A percentile compares a stretch with the other conserved stretches of the same genome.
phyloP scores from a whole-genome alignment of 2,113 vertebrate species.

The Calypte anna region DNA sequence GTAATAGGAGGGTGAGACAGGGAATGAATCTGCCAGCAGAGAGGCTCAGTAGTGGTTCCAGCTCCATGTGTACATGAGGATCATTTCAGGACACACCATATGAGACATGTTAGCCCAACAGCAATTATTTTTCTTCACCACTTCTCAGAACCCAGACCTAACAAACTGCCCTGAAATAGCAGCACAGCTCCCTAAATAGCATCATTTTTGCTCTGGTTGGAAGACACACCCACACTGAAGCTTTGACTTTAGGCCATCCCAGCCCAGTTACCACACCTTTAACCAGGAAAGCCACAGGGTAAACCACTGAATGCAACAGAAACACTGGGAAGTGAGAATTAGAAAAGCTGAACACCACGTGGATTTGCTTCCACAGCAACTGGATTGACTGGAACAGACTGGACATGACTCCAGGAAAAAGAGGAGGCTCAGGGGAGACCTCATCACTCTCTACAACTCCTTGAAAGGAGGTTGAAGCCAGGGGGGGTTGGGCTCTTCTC shows the following conservation, averaged over 20 bases:
- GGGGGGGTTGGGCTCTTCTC: too few relatives aligned
- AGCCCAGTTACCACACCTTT: not conserved
- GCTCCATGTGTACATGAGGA: constrained; percentile 1
- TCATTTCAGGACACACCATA: constrained; percentile 47
- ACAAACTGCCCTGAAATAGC: constrained; percentile 52
- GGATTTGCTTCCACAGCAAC: constrained; percentile 1
- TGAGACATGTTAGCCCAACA: not conserved
- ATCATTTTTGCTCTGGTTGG: constrained; percentile 7
- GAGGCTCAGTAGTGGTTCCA: constrained; percentile 14
- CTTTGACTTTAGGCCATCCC: constrained; percentile 54
- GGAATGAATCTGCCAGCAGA: not conserved
- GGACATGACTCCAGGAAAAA: not conserved
- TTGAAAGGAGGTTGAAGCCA: too few relatives aligned
- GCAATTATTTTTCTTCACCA: constrained; percentile 45
- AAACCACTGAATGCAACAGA: constrained; percentile 31
- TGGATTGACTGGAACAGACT: not conserved
- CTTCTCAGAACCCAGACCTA: constrained; percentile 44
- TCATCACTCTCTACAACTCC: too few relatives aligned
- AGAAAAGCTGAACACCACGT: not conserved
- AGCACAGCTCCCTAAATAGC: constrained; percentile 18
- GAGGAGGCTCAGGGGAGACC: too few relatives aligned
- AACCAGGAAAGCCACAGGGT: constrained; percentile 46
- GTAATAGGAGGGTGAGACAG: not conserved
- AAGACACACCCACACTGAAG: constrained; percentile 22
- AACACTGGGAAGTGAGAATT: not conserved